Conservation (phyloP, 1,140 invertebrate genomes). For the Ooceraea biroi region DNA sequence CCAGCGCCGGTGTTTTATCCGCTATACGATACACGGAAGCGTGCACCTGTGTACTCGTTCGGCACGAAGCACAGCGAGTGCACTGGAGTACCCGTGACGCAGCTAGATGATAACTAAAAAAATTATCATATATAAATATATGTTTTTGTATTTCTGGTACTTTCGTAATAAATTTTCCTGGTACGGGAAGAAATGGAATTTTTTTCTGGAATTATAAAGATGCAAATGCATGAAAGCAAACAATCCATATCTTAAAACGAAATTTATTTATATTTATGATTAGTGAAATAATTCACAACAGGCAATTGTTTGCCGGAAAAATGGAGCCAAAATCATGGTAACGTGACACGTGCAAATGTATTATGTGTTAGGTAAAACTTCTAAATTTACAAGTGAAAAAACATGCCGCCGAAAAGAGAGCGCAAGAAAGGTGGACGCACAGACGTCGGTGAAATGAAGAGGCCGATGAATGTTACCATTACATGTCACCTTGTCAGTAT, state of each 20-base stretch:
- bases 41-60: slow-evolving; percentile 79
- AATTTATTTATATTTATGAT: background rate
- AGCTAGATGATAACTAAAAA: slow-evolving; percentile 74
- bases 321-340: slow-evolving; percentile 14
- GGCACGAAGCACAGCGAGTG: slow-evolving; percentile 82
- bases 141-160: background rate
- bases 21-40: slow-evolving; percentile 66
- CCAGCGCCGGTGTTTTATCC: slow-evolving; percentile 81
- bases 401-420: slow-evolving; percentile 58
- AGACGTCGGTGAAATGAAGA: slow-evolving; percentile 7
- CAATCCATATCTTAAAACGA: background rate
- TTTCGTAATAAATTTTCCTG: background rate
- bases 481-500: slow-evolving; percentile 59
- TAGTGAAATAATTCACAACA: background rate
- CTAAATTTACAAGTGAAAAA: slow-evolving; percentile 42
- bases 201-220: background rate
- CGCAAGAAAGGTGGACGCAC: background rate
- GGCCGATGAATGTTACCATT: slow-evolving; percentile 3
- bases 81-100: slow-evolving; percentile 71
- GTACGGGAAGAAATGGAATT: background rate
- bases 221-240: background rate
- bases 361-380: slow-evolving; percentile 7
- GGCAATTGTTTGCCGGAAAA: slow-evolving; percentile 32
- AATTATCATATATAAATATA: background rate
- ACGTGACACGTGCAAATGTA: slow-evolving; percentile 10